Percentiles rank a stretch among this genome's conserved stretches.
Conservation (phyloP, 2,797 vertebrate species). For the Parambassis ranga region DNA sequence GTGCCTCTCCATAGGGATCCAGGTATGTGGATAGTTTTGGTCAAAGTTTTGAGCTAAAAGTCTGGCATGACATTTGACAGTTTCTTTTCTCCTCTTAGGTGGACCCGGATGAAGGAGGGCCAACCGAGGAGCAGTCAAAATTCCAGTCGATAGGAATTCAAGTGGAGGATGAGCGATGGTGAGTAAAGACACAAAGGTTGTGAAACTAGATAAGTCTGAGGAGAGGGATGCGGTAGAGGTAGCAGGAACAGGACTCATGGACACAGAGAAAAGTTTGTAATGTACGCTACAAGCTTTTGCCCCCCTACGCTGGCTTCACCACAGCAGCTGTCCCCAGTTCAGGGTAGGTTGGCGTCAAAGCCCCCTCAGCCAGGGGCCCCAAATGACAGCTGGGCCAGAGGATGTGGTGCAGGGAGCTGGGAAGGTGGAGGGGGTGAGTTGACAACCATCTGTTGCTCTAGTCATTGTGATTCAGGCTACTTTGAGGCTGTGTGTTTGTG, state of each 20-base stretch:
- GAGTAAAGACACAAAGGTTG: conserved; percentile 59
- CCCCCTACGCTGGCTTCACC: conserved; percentile 35
- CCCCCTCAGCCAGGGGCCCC: conserved; percentile 63
- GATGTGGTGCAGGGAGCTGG: conserved; percentile 63
- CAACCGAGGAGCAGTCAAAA: conserved; percentile 87
- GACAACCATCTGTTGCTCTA: conserved; percentile 83
- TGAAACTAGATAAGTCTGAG: conserved; percentile 38
- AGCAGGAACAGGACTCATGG: conserved; percentile 4
- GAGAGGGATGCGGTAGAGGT: conserved; percentile 24
- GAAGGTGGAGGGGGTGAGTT: conserved; percentile 66
- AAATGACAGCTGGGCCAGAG: conserved; percentile 78
- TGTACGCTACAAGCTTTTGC: conserved; percentile 17
- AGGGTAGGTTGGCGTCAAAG: conserved; percentile 69
- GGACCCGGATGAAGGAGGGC: conserved; percentile 89
- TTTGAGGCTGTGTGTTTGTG: conserved; percentile 59
- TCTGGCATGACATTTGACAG: conserved; percentile 10
- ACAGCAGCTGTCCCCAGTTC: conserved; percentile 73
- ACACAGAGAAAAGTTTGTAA: conserved; percentile 47
- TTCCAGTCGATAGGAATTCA: conserved; percentile 98
- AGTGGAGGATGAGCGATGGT: conserved; percentile 97
- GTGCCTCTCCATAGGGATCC: conserved; percentile 83
- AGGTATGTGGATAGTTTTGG: conserved; percentile 62
- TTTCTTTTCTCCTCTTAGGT: conserved; percentile 77
- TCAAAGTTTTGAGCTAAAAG: background rate
- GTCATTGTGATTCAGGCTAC: conserved; percentile 78